Evolutionary conservation across 2,888 invertebrate species (phyloP).

Genomic region (Macrosoma leucophasiata): DNA sequence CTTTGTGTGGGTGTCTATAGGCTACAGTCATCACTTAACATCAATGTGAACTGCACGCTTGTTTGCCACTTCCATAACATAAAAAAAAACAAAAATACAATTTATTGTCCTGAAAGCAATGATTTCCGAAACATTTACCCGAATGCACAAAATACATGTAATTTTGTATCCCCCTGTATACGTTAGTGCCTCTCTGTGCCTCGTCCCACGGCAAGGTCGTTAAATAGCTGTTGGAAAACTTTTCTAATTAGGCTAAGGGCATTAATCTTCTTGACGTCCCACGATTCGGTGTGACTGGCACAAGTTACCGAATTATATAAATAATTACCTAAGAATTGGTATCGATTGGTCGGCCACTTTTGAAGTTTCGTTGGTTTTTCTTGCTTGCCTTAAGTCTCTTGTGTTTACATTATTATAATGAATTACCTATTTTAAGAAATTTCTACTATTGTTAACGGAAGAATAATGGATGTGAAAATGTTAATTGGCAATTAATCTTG

Average conservation of each 20-base stretch:
- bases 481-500: too few relatives aligned
- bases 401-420: too few relatives aligned
- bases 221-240: conserved; percentile 57
- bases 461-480: too few relatives aligned
- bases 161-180: background rate
- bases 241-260: conserved; percentile 63
- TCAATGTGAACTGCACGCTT: too few relatives aligned
- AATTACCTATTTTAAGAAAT: too few relatives aligned
- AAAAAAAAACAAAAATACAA: too few relatives aligned
- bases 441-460: too few relatives aligned
- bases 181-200: conserved; percentile 6
- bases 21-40: too few relatives aligned
- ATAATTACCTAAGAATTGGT: conserved; percentile 32
- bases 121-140: background rate
- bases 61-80: too few relatives aligned
- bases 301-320: conserved; percentile 49
- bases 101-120: too few relatives aligned
- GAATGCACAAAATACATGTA: background rate
- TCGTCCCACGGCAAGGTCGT: conserved; percentile 35
- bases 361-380: background rate
- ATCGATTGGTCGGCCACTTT: conserved; percentile 1
- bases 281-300: conserved; percentile 55
- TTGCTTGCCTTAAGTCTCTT: too few relatives aligned
- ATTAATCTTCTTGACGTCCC: conserved; percentile 62
- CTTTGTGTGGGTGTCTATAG: too few relatives aligned